Base-by-base conservation (phyloP, 1,140 invertebrate species). In the Physella acuta region DNA sequence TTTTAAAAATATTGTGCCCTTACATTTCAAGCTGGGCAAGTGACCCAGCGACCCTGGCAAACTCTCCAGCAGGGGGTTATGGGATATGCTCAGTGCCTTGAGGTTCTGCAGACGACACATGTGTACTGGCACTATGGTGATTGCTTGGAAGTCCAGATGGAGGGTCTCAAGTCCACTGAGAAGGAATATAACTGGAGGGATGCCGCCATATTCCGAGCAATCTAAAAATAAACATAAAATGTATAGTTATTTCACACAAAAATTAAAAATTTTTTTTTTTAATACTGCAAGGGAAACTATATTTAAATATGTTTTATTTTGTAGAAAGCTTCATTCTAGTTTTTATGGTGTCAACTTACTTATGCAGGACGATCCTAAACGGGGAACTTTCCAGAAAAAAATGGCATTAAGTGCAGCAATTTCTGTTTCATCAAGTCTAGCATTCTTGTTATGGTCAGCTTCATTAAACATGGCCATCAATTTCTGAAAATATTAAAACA, bases 21-120 rank as follows among this genome's bases (percentile, higher is more conserved):
- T 73, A 81, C 79, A 65, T 59, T 65, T 75, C 20, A 81, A 69
- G 58, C 76, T 78, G 11, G 79, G 78, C 24, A 78, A 37, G 24
- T 77, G 75, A 44, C 76, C 76, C 1, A 82, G 60, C 4, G 74
- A 58, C 1, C 75, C 77, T 8, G 78, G 74, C 36, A 82, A 56
- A 66, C 76, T 77, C 62, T 75, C 77, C 64, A 82, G 64, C n/a
- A 80, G 58, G 16, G 77, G 76, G 60, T 76, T 76, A 70, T 80
- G 63, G 24, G 49, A 70, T 3, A 82, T 56, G 24, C 71, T 73
- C 0, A 82, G 68, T 0, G 69, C 26, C 5, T 63, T 49, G 11
- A 82, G 73, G 34, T 78, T 78, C 39, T 72, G 70, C 26, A 81
- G 75, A n/a, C 71, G 73, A 56, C 73, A 77, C 26, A 79, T 75